phyloP scores from a whole-genome alignment of 1,140 invertebrate genomes.

The Musca vetustissima region DNA sequence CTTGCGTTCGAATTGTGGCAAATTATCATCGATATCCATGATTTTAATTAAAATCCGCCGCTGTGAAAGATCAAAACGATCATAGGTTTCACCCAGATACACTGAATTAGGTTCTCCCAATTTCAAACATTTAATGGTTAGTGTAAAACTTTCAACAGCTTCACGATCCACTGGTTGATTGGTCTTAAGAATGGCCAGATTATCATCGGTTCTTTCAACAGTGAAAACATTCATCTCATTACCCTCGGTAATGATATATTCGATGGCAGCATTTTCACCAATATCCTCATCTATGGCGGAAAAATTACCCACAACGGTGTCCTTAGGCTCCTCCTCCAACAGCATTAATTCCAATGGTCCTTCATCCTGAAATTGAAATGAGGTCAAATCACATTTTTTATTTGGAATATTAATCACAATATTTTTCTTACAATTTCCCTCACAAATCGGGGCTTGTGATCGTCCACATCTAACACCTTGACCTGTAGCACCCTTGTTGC shows the following conservation, averaged over 20 bases:
- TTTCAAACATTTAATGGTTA: slow-evolving; percentile 69
- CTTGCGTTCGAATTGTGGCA: slow-evolving; percentile 66
- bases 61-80: slow-evolving; percentile 68
- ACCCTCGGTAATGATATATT: slow-evolving; percentile 73
- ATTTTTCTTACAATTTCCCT: slow-evolving; percentile 65
- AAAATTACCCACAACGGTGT: slow-evolving; percentile 67
- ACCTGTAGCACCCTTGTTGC: slow-evolving; percentile 70
- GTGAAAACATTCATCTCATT: slow-evolving; percentile 70
- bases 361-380: slow-evolving; percentile 59
- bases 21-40: slow-evolving; percentile 74
- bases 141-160: slow-evolving; percentile 59
- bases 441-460: slow-evolving; percentile 75
- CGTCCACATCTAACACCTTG: slow-evolving; percentile 74
- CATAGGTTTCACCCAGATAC: slow-evolving; percentile 49
- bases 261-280: slow-evolving; percentile 73
- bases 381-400: neutral
- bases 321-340: slow-evolving; percentile 67
- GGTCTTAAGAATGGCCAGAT: slow-evolving; percentile 65
- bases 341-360: slow-evolving; percentile 65
- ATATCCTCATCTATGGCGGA: slow-evolving; percentile 74
- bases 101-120: slow-evolving; percentile 52
- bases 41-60: slow-evolving; percentile 68
- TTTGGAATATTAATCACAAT: neutral
- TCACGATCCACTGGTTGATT: slow-evolving; percentile 70
- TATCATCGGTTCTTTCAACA: slow-evolving; percentile 66